These are phyloP conservation scores for Tetranychus piercei DNA, from an alignment of 2,888 invertebrate genomes.

Conservation along the genomic window DNA sequence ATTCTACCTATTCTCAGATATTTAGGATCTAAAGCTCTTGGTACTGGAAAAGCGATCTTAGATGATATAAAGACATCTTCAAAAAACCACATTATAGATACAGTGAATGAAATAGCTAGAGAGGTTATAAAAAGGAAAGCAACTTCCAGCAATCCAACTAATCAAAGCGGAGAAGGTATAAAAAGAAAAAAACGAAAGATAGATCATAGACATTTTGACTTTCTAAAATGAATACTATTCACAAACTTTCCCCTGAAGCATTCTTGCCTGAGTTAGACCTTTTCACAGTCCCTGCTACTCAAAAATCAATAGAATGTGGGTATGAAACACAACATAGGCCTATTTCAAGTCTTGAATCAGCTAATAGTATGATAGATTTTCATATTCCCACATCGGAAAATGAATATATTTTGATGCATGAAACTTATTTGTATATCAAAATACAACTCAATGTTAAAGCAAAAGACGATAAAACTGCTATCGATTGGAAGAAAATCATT, in stretches of 20 bases:
- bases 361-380: not conserved
- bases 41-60: not conserved
- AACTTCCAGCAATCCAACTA: too few species aligned
- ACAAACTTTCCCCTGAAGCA: not conserved
- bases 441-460: not conserved
- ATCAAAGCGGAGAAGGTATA: not conserved
- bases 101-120: too few species aligned
- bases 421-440: not conserved
- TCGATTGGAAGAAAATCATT: not conserved
- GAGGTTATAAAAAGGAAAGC: too few species aligned
- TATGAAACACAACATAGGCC: not conserved
- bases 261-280: too few species aligned
- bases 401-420: not conserved
- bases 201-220: not conserved
- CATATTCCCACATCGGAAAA: not conserved
- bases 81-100: too few species aligned
- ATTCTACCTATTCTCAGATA: not conserved
- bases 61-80: not conserved
- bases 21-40: not conserved
- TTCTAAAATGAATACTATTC: not conserved
- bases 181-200: not conserved
- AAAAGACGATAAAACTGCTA: not conserved
- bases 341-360: not conserved
- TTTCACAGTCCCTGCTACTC: too few species aligned
- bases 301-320: too few species aligned